A percentile compares a stretch with the other conserved stretches of the same genome.
phyloP scores from a whole-genome alignment of 2,888 invertebrate genomes.

The Himalopsyche anomala region DNA sequence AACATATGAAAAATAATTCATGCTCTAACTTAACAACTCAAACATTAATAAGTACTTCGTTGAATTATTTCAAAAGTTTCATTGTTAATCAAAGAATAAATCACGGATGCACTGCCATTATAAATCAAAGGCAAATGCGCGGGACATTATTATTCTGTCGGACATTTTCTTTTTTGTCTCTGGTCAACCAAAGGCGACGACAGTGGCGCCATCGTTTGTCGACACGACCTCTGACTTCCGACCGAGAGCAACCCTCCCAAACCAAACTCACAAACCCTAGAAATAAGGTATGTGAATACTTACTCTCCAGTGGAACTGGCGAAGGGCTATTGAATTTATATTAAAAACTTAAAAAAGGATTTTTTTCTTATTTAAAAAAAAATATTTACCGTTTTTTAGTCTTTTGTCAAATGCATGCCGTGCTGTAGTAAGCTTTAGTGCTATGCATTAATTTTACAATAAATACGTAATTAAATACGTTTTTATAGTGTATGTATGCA shows the following conservation, averaged over 20 bases:
- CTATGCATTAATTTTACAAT: too few relatives aligned
- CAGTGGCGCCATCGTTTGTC: conserved; percentile 31
- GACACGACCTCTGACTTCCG: conserved; percentile 31
- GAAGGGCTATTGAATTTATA: neutral
- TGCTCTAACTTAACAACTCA: too few relatives aligned
- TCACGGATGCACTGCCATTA: neutral
- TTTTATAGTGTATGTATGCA: too few relatives aligned
- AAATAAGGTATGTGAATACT: conserved; percentile 1
- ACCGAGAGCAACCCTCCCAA: conserved; percentile 18
- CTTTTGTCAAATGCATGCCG: too few relatives aligned
- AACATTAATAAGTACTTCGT: neutral
- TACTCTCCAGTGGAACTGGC: conserved; percentile 5
- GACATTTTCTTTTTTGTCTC: conserved; percentile 24
- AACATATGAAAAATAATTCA: too few relatives aligned
- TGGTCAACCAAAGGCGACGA: conserved; percentile 27
- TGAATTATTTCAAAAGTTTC: conserved; percentile 28
- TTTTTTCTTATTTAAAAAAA: too few relatives aligned
- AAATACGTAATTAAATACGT: too few relatives aligned
- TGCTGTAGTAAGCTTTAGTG: too few relatives aligned
- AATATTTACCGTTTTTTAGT: too few relatives aligned
- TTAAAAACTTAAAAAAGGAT: too few relatives aligned
- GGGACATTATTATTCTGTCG: conserved; percentile 34
- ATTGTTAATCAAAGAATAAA: neutral
- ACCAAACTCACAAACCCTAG: conserved; percentile 11
- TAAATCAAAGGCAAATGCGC: conserved; percentile 30